Base-by-base conservation (phyloP, 2,888 invertebrate genomes). In the Rhimphoctona megacephalus region DNA sequence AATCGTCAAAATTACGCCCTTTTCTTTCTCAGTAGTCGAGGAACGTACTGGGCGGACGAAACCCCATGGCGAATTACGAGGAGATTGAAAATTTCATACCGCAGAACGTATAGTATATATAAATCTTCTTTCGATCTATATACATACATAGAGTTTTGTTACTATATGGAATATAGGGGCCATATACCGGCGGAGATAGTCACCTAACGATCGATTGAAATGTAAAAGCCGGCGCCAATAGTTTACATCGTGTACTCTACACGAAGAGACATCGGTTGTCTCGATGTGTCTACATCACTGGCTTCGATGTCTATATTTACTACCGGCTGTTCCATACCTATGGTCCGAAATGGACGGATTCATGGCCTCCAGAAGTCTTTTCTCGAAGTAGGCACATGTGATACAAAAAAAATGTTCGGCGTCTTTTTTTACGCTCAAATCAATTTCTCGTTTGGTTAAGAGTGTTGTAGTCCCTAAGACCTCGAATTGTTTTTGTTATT, bases 121-220 rank as follows among this genome's bases (percentile, higher is more conserved):
- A 52, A 70, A 30, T 46, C 46, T 54, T 54, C 43, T 54, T 22
- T 25, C 30, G 36, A 22, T 66, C 52, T 64, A 54, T 54, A 79
- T 73, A 66, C 52, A 54, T 73, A 66, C 66, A 67, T 54, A 19
- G 39, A 9, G 25, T 19, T 33, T 22, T 33, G 49, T 30, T 25
- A 19, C 11, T 8, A n/a, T 19, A 36, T 52, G 25, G 19, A 25
- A 25, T 46, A 30, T 22, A 25, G 36, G 76, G 54, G n/a, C 36
- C 30, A 49, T 69, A 54, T 43, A 73, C 54, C 11, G 7, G 49
- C 61, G 19, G 66, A 72, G 78, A 78, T 79, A 79, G 79, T 61
- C 72, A 64, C 54, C 80, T 64, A 76, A 80, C 80, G 80, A 80
- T 84, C 84, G 84, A 84, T 84, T 80, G 84, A 80, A 76, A 80